Evolutionary conservation across 2,113 vertebrate genomes (phyloP).

Genomic region (Pipa parva): DNA sequence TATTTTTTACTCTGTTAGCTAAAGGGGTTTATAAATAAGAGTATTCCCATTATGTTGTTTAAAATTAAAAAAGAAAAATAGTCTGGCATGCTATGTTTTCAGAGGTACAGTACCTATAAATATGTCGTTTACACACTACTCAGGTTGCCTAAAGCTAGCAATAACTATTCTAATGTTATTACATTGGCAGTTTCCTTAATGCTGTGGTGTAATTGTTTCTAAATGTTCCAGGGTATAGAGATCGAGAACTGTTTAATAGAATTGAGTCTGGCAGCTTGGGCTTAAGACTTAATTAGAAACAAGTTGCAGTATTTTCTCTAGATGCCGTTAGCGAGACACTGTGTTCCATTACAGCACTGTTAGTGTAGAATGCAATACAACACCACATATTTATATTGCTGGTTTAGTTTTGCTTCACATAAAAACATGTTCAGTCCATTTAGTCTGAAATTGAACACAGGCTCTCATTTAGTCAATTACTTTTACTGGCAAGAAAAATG

Average conservation of each 20-base stretch:
- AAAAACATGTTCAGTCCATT: not conserved
- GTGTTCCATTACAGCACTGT: conserved; percentile 8
- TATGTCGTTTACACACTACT: conserved; percentile 14
- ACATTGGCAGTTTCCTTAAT: conserved; percentile 14
- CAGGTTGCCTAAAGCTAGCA: not conserved
- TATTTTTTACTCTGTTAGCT: no score
- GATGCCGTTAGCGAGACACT: conserved; percentile 28
- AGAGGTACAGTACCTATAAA: not conserved
- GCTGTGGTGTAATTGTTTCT: conserved; percentile 27
- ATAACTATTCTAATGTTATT: conserved; percentile 1
- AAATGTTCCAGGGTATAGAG: conserved; percentile 37
- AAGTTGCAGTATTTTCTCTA: conserved; percentile 31
- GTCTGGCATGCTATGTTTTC: not conserved
- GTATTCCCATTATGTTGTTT: no score
- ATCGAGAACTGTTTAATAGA: conserved; percentile 31
- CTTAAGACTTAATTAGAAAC: conserved; percentile 41
- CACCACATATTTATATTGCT: conserved; percentile 11
- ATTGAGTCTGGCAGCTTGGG: conserved; percentile 21
- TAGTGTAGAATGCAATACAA: conserved; percentile 13
- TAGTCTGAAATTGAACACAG: not conserved
- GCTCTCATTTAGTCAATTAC: not conserved
- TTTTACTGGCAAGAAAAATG: no score
- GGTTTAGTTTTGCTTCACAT: not conserved
- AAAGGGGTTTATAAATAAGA: no score
- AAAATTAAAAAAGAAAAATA: not conserved